Base-by-base conservation (phyloP, 1,140 invertebrate species). In the Nebria ingens region DNA sequence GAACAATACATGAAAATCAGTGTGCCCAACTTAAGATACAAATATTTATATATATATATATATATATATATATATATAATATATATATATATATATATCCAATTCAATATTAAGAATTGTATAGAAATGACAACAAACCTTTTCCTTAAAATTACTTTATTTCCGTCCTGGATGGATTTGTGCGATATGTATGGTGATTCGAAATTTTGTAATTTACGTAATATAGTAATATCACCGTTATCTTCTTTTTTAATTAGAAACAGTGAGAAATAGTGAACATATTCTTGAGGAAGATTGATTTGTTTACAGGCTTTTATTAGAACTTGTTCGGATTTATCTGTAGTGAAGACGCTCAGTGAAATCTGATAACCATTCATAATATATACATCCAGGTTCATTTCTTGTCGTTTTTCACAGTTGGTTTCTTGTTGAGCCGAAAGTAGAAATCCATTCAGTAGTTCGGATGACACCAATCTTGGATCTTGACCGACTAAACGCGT, bases 151-250 rank as follows among this genome's bases (percentile, higher is more conserved):
- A 87, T 78, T 70, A 91, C 79, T 71, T 80, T 82, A 70, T 62
- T 74, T 77, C 62, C 77, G 55, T 64, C 62, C 56, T 73, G 70
- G 21, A 79, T 73, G 64, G 76, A 75, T 62, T 73, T 88, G 64
- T 91, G 80, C 53, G 93, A 93, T 71, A 97, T 87, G 71, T 89
- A 91, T 11, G 94, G 94, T 57, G 92, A 94, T 79, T 98, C 95
- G 81, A 95, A 98, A 68, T 97, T 86, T 73, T 96, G 89, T 20
- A 98, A 72, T 68, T 89, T 90, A 56, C 93, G 80, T 42, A 95
- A 69, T 70, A 94, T 82, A 78, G 79, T 80, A 62, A 82, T 72
- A 67, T 85, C 79, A 63, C 81, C 81, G 64, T 82, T 83, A 23
- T 83, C 80, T 64, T 91, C 84, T 67, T 85, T 85, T 64, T 81